Base-by-base conservation (phyloP, 2,113 vertebrate species). In the Brachyistius frenatus region DNA sequence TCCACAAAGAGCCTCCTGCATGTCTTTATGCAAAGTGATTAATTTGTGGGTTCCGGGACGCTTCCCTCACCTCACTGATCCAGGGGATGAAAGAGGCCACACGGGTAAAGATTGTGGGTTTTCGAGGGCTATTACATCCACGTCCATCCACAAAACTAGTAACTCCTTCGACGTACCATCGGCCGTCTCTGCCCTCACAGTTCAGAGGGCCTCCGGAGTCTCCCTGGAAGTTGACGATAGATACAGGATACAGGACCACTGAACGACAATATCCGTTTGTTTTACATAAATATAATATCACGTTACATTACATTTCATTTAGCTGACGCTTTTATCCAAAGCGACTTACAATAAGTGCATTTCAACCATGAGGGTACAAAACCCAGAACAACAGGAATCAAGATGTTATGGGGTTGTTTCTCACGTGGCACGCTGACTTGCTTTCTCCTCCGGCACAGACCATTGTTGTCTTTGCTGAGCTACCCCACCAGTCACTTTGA, bases 401-500 rank as follows among this genome's bases (percentile, higher is more conserved):
- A 23, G 23, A 5, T 8, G 35, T 11, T 67, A 5, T 1, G 1
- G 31, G 7, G 2, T 30, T 50, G 56, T 67, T 78, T 80, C 96
- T 95, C 87, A 97, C 96, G 0, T 94, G 96, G 88, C 96, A 97
- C 0, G 95, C 92, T 0, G 96, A 94, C 23, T 95, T 36, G 0
- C 94, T 95, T 0, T 95, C 95, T 0, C 96, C 96, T 0, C 96
- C 96, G 0, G 95, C 96, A 0, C 96, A 96, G 63, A 97, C 81
- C 95, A 96, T 96, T 0, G 80, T 93, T 0, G 76, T 0, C 14
- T 2, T 89, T 13, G 94, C 96, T 0, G 4, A 68, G 86, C 4
- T 31, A 2, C 96, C 92, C 96, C 96, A 98, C 95, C 95, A 97
- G 84, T 93, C 78, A 0, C 1, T 4, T 63, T 62, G 14, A 5